Evolutionary conservation across 2,113 vertebrate species (phyloP).

Genomic region (Cyanoramphus novaezelandiae): DNA sequence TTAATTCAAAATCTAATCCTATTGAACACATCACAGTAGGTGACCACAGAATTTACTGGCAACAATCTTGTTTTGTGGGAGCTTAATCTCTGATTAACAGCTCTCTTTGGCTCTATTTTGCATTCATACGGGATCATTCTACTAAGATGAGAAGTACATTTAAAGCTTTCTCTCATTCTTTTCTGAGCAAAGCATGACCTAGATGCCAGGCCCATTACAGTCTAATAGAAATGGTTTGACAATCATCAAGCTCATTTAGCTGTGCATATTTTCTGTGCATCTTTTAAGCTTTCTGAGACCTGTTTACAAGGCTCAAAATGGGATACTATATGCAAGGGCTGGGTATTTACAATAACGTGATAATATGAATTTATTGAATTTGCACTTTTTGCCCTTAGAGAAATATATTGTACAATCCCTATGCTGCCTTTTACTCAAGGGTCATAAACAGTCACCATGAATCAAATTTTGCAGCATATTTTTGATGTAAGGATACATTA

Average conservation of each 20-base stretch:
- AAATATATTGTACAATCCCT: neutral
- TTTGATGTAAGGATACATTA: neutral
- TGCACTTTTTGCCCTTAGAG: neutral
- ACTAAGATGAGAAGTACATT: constrained; percentile 44
- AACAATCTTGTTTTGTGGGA: constrained; percentile 65
- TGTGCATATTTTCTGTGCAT: neutral
- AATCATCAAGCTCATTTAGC: constrained; percentile 54
- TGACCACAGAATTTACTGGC: constrained; percentile 71
- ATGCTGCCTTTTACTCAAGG: neutral
- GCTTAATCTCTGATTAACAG: constrained; percentile 70
- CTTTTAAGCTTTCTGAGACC: constrained; percentile 22
- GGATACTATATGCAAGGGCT: neutral
- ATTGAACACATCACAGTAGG: constrained; percentile 43
- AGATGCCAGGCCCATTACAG: constrained; percentile 32
- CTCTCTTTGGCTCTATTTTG: constrained; percentile 44
- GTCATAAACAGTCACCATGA: neutral
- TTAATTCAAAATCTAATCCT: constrained; percentile 64
- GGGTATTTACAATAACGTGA: neutral
- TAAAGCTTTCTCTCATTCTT: constrained; percentile 48
- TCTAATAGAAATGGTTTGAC: constrained; percentile 61
- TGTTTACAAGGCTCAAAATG: neutral
- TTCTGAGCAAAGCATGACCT: constrained; percentile 31
- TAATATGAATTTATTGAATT: neutral
- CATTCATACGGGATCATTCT: constrained; percentile 44
- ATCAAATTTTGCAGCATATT: neutral